These are phyloP conservation scores for Melierax canorus DNA, from an alignment of 2,113 vertebrate species.

Conservation along the genomic window DNA sequence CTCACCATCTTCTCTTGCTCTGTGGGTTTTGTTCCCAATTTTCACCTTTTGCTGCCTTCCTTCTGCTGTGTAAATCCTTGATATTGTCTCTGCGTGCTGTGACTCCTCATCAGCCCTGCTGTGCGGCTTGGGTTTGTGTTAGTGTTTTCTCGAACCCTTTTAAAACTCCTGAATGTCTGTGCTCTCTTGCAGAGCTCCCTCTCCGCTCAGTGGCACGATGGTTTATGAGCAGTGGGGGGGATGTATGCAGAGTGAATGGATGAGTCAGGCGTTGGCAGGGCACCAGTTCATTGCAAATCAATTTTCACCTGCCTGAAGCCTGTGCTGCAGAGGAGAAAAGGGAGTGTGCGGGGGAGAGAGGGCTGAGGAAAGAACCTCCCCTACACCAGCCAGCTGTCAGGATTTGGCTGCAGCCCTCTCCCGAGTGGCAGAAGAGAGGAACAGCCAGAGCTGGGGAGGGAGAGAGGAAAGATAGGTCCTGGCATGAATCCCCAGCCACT, in stretches of 20 bases:
- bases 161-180: background rate
- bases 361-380: background rate
- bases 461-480: background rate
- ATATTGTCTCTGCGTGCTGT: background rate
- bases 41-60: background rate
- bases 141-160: background rate
- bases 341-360: background rate
- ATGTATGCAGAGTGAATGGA: background rate
- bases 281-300: slow-evolving; percentile 36
- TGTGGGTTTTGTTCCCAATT: background rate
- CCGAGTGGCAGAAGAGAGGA: background rate
- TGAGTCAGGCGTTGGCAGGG: slow-evolving; percentile 42
- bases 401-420: background rate
- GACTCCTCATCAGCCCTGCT: background rate
- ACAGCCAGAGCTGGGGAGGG: background rate
- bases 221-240: background rate
- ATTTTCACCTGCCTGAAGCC: slow-evolving; percentile 44
- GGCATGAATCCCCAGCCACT: background rate
- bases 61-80: background rate
- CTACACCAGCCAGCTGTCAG: background rate
- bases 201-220: accelerated
- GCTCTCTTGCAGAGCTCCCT: background rate
- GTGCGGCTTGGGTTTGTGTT: accelerated
- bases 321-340: background rate
- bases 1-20: background rate